Evolutionary conservation across 2,888 invertebrate species (phyloP), one percentile per base, ranked within the genome.

Genomic region (Crocallis elinguaria): DNA sequence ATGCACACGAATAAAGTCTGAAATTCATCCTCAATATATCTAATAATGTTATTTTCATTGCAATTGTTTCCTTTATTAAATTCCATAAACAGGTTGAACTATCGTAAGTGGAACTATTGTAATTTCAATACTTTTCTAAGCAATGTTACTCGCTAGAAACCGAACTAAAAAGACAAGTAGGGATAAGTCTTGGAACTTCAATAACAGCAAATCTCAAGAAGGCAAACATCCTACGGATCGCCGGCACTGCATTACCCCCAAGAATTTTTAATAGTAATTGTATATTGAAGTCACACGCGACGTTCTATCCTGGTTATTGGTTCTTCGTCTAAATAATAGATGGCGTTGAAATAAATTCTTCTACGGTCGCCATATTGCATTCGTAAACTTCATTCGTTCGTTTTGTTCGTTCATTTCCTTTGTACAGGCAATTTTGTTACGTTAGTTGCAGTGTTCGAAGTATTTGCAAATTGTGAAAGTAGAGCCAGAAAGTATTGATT

Each of bases 301-400:
- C 37, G 62, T 65, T 44, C 50, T 49, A 29, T 35, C 27, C 25
- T 1, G 32, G 14, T 66, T 77, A 77, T 76, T 72, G 70, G 69
- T 71, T 69, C 69, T 60, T 49, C 46, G 57, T 60, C 65, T 68
- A 71, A 73, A 79, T 75, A 79, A 75, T 69, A 77, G 75, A 76
- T 74, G 75, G 75, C 73, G 69, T 41, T 72, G 57, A 46, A 61
- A 64, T 64, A 57, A 65, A 75, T 69, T 71, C 59, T 64, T 69
- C 48, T 52, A 48, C 12, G 8, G 43, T 14, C 56, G 61, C 66
- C 60, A 66, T 69, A 67, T 71, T 68, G 67, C 42, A 60, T 55
- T 59, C 38, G 42, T 27, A 3, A 27, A 25, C 25, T 36, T 42
- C 36, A 23, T 23, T 46, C 43, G 35, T 59, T 60, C 50, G 50